Base-by-base conservation (phyloP, 2,113 vertebrate species). In the Miniopterus natalensis region DNA sequence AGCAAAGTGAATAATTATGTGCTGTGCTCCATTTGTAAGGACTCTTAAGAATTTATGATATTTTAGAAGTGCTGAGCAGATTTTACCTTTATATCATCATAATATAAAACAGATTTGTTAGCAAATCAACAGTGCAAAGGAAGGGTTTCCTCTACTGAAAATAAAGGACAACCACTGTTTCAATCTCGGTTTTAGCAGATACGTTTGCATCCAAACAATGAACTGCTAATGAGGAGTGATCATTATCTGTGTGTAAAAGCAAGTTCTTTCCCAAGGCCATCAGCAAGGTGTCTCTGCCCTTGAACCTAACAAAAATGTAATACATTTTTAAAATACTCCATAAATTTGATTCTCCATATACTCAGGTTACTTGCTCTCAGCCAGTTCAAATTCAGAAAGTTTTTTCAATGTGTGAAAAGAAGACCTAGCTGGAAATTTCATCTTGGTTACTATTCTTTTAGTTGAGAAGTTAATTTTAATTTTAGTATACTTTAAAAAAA, bases 1-100 rank as follows among this genome's bases (percentile, higher is more conserved):
- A 96, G 49, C 86, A 92, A 92, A 94, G 42, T 90, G 84, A 95
- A 81, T 96, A 96, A 93, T 79, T 86, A 92, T 47, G 70, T 68
- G 49, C 8, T 88, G 36, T 79, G 70, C 63, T 87, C 92, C 61
- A 90, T 77, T 89, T 75, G 80, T 90, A 96, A 96, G 77, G 20
- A 78, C 53, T 78, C 4, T 57, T 45, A 55, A 92, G 47, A 92
- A 92, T 80, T 66, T 66, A 81, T 80, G 47, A 45, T 78, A 88
- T 87, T 96, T 95, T 88, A 93, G 36, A 97, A 95, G 53, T 55
- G 6, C 29, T 55, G 13, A 51, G 40, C 8, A 95, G 23, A 90
- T 61, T 95, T 95, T 94, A 40, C 31, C n/a, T 66, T 89, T 81
- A 68, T 11, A 20, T 27, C 27, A 45, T 47, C 45, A 80, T 71